Percentiles rank a stretch among this genome's conserved stretches.
phyloP scores from a whole-genome alignment of 1,140 invertebrate genomes.

The Halyomorpha halys region DNA sequence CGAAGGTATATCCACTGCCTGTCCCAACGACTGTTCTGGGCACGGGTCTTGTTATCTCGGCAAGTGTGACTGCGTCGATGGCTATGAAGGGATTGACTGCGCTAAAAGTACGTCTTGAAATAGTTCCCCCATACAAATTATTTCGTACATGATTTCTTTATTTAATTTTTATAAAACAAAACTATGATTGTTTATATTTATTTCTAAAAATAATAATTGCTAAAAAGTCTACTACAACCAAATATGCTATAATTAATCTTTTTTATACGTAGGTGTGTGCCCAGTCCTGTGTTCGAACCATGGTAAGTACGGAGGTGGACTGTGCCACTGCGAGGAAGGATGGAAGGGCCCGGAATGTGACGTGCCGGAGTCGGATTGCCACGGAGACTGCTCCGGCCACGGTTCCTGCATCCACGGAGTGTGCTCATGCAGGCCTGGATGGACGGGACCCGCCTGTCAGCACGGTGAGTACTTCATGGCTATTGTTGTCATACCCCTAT shows the following conservation, averaged over 20 bases:
- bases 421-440: constrained; percentile 80
- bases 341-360: constrained; percentile 96
- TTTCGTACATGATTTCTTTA: no score
- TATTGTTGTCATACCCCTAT: no score
- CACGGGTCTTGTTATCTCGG: constrained; percentile 90
- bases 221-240: no score
- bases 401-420: constrained; percentile 80
- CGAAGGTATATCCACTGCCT: constrained; percentile 76
- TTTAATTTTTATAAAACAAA: no score
- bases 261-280: no score
- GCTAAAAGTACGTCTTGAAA: constrained; percentile 66
- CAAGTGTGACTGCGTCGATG: constrained; percentile 90
- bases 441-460: constrained; percentile 77
- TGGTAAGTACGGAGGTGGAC: constrained; percentile 87
- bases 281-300: constrained; percentile 93
- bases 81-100: constrained; percentile 83
- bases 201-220: no score
- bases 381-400: constrained; percentile 83
- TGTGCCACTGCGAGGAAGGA: constrained; percentile 91
- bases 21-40: constrained; percentile 88
- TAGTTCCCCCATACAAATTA: no score
- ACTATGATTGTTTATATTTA: no score
- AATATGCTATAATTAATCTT: no score
- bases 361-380: constrained; percentile 79
- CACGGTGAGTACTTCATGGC: constrained; percentile 51